phyloP scores from a whole-genome alignment of 2,797 vertebrate genomes.

The Silurus lanzhouensis region DNA sequence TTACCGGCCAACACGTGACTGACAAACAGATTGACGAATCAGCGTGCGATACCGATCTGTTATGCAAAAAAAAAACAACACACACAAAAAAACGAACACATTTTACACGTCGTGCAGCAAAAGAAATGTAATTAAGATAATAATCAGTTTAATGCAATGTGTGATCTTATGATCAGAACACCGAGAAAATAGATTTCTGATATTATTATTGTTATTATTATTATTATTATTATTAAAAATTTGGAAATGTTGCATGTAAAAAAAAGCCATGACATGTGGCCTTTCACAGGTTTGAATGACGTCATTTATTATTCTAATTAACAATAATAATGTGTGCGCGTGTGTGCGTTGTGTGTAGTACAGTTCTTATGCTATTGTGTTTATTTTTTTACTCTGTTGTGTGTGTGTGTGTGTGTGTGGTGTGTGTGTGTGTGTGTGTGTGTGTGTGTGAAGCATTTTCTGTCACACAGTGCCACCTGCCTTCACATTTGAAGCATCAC shows the following conservation, averaged over 20 bases:
- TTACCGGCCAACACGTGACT: constrained; percentile 31
- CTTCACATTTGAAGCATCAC: neutral
- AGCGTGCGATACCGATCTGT: neutral
- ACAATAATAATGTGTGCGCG: neutral
- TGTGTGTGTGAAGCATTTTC: neutral
- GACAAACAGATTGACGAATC: constrained; percentile 54
- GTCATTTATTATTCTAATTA: neutral
- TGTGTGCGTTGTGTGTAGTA: too few species aligned
- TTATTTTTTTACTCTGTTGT: neutral
- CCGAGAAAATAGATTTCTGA: too few species aligned
- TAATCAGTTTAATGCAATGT: too few species aligned
- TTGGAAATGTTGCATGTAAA: neutral
- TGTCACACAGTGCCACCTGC: constrained; percentile 13
- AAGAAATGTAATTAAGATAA: too few species aligned
- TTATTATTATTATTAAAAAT: too few species aligned
- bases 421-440: neutral
- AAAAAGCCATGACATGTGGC: neutral
- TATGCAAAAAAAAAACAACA: neutral
- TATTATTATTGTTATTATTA: too few species aligned
- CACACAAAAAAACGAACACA: too few species aligned
- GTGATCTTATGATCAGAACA: too few species aligned
- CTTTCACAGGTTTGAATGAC: neutral
- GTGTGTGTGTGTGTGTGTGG: too few species aligned
- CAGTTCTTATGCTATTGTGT: neutral
- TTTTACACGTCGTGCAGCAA: too few species aligned